Base-by-base conservation (phyloP, 2,113 vertebrate genomes). In the Larimichthys crocea region DNA sequence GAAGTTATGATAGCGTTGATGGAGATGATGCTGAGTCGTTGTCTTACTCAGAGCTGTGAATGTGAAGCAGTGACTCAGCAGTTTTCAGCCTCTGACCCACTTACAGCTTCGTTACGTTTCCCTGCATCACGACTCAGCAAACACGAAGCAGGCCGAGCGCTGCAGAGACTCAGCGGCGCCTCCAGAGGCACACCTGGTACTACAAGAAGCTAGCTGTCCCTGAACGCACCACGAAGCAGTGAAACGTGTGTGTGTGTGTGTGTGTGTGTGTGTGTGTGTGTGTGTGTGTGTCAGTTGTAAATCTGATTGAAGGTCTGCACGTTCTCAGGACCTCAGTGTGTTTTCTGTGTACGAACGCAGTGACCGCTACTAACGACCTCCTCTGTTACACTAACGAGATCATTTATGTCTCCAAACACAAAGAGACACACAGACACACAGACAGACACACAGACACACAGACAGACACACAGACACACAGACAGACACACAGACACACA, bases 341-440 rank as follows among this genome's bases (percentile, higher is more conserved):
- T 61, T 35, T 19, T 24, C 7, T 68, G 56, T 48, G 80, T 72
- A 3, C 3, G 20, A 1, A 67, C 0, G 16, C 83, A 61, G 72
- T 88, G 87, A 86, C 78, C 83, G 79, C 4, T 9, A 89, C 76
- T 91, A 91, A 91, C 10, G 76, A 82, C 76, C 82, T n/a, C 84
- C 70, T 57, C 66, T 0, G 63, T 4, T 62, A 62, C 3, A 1
- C 40, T 78, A 69, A 82, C n/a, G 2, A 40, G 17, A 56, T 64
- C 0, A 66, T 83, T 83, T 40, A 83, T 15, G 24, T 59, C 17
- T 24, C 46, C 24, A 0, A 15, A 46, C 44, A 74, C 80, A 67
- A 52, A 78, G 56, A 40, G 35, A 2, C 35, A 40, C 8, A 1
- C 35, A 35, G 35, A 8, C 35, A 35, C 7, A 35, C 35, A 35